A percentile compares a stretch with the other conserved stretches of the same genome.
These are phyloP conservation scores for Aythya baeri DNA, from an alignment of 2,113 vertebrate genomes.

Conservation along the genomic window DNA sequence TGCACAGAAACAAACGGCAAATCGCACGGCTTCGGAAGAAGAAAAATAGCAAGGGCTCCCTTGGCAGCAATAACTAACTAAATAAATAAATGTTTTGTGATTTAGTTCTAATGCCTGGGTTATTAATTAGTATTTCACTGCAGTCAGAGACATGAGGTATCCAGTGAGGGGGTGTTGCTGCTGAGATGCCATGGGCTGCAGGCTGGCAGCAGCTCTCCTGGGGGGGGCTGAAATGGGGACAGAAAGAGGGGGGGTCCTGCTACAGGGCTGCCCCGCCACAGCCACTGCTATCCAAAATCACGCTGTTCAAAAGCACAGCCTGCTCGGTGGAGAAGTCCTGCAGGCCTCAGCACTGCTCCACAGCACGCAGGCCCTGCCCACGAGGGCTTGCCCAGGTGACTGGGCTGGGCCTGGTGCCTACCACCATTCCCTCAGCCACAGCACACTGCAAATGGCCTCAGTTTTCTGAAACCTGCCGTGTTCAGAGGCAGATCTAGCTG, in stretches of 20 bases:
- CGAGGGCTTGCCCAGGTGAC: accelerated
- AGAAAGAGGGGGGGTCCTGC: not conserved
- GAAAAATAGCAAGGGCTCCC: not conserved
- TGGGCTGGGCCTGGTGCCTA: too few species aligned
- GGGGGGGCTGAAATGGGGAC: not conserved
- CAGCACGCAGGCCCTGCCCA: accelerated
- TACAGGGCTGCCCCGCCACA: too few species aligned
- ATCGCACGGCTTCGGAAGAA: accelerated
- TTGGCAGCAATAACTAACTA: too few species aligned
- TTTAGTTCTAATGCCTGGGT: not conserved
- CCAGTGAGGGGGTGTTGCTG: not conserved
- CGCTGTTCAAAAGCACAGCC: not conserved
- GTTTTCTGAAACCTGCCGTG: not conserved
- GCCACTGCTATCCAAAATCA: not conserved
- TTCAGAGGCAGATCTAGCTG: accelerated
- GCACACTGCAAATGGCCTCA: accelerated
- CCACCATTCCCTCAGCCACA: not conserved
- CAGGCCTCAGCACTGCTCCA: not conserved
- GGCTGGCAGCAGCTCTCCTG: not conserved
- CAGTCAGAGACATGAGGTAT: not conserved
- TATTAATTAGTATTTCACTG: not conserved
- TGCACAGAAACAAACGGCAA: not conserved
- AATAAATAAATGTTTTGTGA: not conserved
- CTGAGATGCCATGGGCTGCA: not conserved
- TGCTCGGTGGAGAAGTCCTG: not conserved